Evolutionary conservation across 1,140 invertebrate genomes (phyloP).

Genomic region (Caenorhabditis latens): DNA sequence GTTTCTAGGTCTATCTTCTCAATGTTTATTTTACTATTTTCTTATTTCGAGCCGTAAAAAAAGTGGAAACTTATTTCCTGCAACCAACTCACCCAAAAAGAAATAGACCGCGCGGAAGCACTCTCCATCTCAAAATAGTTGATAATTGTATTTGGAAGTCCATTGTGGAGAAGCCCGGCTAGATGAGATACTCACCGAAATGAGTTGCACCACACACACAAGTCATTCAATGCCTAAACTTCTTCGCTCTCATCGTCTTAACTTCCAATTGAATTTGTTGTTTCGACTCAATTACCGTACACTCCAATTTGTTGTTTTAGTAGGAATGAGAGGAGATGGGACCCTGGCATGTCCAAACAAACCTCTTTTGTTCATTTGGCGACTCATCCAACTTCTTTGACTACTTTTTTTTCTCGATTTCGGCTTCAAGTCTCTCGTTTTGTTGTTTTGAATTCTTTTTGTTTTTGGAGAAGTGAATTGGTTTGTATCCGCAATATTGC

Average conservation of each 20-base stretch:
- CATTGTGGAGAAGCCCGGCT: conserved; percentile 43
- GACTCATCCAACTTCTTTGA: not conserved
- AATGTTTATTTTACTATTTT: not conserved
- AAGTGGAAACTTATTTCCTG: not conserved
- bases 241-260: conserved; percentile 50
- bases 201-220: conserved; percentile 50
- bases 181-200: conserved; percentile 53
- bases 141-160: conserved; percentile 55
- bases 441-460: too few relatives aligned
- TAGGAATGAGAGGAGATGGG: not conserved
- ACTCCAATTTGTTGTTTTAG: conserved; percentile 50
- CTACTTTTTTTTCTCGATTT: conserved; percentile 1
- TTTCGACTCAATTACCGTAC: conserved; percentile 55
- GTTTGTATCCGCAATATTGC: too few relatives aligned
- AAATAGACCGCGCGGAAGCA: conserved; percentile 36
- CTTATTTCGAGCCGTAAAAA: not conserved
- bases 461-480: too few relatives aligned
- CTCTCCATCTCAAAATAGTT: conserved; percentile 55
- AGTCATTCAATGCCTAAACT: conserved; percentile 49
- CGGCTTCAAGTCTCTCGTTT: not conserved
- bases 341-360: conserved; percentile 24
- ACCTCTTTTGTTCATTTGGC: conserved; percentile 42
- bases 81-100: conserved; percentile 27
- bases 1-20: not conserved
- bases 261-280: conserved; percentile 55